Base-by-base conservation (phyloP, 2,797 vertebrate genomes). In the Telmatherina bonti region DNA sequence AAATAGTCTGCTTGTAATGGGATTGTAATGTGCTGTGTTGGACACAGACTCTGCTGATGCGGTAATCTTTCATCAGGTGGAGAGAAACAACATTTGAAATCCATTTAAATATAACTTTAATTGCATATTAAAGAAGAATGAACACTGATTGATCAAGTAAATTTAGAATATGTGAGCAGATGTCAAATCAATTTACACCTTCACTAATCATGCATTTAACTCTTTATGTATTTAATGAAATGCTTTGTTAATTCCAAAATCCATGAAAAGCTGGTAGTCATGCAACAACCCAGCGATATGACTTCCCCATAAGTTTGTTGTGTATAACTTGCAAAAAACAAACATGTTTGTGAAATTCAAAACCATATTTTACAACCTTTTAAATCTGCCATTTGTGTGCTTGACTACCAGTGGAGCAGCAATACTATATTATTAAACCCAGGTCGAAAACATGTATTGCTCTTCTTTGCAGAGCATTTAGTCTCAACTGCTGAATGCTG, bases 1-100 rank as follows among this genome's bases (percentile, higher is more conserved):
- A 61, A 83, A 76, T 74, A 5, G 65, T 59, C 76, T 58, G 24
- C 45, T 59, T 56, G 30, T 82, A 84, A 84, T 67, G 65, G 52
- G 27, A 69, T 78, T 79, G 38, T 73, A 77, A 82, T 59, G 54
- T 29, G 54, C 5, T 16, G 52, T 69, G 76, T 69, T 74, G 61
- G 35, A 13, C 15, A 13, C 10, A 0, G 5, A 63, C 27, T 45
- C n/a, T 15, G 56, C 74, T 43, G 41, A 75, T 71, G 52, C 1
- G 2, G 31, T 52, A 22, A 76, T 73, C 59, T 47, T 58, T 60
- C 59, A 65, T 71, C 33, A 67, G 58, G 38, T 59, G 59, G 1
- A 16, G 57, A 43, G 20, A 4, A 64, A 54, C 76, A 18, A 24
- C 29, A 18, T 8, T 31, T 6, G 18, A 55, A 71, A 49, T 45